Conservation (phyloP, 2,888 invertebrate genomes). For the Tinea semifulvella region DNA sequence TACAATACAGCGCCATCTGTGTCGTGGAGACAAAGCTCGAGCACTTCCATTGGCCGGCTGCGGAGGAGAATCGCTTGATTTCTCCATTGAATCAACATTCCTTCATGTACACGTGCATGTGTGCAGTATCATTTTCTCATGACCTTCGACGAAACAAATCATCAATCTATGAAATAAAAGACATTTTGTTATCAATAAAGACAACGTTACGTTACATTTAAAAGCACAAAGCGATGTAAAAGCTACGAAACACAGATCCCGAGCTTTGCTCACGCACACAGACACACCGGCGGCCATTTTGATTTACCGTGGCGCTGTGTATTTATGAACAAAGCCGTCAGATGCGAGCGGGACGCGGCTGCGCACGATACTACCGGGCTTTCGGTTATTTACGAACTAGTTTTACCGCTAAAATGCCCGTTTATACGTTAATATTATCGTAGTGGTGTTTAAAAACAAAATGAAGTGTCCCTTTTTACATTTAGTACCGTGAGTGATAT, state of each 20-base stretch:
- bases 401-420: conserved; percentile 65
- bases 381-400: neutral
- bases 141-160: conserved; percentile 22
- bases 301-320: conserved; percentile 62
- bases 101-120: conserved; percentile 60
- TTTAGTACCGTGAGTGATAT: conserved; percentile 64
- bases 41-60: conserved; percentile 34
- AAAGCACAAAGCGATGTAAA: too few relatives aligned
- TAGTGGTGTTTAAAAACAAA: conserved; percentile 62
- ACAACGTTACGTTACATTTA: too few relatives aligned
- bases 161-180: neutral
- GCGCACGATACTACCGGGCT: conserved; percentile 55
- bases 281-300: conserved; percentile 55
- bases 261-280: conserved; percentile 52
- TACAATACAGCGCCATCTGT: conserved; percentile 43
- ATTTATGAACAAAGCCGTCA: conserved; percentile 67
- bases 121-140: conserved; percentile 43
- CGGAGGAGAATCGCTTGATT: conserved; percentile 57
- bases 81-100: conserved; percentile 67
- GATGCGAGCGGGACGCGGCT: conserved; percentile 66
- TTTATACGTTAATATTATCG: conserved; percentile 45
- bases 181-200: neutral
- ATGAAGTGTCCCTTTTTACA: conserved; percentile 64
- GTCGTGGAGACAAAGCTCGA: conserved; percentile 29
- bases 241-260: too few relatives aligned